Conservation (phyloP, 2,797 vertebrate genomes). For the Vultur gryphus region DNA sequence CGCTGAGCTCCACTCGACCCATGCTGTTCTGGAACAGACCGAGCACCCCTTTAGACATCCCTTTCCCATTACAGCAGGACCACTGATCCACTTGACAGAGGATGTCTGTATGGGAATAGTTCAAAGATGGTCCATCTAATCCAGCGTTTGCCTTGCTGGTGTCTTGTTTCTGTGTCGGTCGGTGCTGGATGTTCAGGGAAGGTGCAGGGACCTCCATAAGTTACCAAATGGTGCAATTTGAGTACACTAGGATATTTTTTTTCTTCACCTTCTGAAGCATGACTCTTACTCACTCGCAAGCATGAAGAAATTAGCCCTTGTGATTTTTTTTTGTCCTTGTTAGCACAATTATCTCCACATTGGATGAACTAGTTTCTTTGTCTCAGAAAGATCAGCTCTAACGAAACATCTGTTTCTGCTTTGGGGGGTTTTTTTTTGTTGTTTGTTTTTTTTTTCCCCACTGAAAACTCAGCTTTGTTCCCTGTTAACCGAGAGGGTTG, state of each 20-base stretch:
- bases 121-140: background rate
- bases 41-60: background rate
- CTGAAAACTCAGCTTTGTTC: background rate
- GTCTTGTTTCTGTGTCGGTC: background rate
- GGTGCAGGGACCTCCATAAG: background rate
- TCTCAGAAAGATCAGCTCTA: background rate
- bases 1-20: rapidly evolving
- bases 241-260: background rate
- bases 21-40: rapidly evolving
- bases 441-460: too few species aligned
- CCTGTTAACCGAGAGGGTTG: background rate
- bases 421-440: background rate
- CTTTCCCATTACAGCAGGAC: background rate
- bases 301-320: background rate
- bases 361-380: background rate
- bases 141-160: background rate
- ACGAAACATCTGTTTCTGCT: conserved; percentile 26
- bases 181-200: background rate
- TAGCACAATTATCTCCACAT: background rate
- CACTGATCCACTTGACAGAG: background rate
- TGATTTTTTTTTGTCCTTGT: background rate
- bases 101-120: background rate
- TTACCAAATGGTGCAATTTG: background rate
- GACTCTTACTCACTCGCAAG: background rate
- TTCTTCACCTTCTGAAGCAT: background rate